Conservation (phyloP, 2,888 invertebrate genomes). For the Eupeodes latifasciatus region DNA sequence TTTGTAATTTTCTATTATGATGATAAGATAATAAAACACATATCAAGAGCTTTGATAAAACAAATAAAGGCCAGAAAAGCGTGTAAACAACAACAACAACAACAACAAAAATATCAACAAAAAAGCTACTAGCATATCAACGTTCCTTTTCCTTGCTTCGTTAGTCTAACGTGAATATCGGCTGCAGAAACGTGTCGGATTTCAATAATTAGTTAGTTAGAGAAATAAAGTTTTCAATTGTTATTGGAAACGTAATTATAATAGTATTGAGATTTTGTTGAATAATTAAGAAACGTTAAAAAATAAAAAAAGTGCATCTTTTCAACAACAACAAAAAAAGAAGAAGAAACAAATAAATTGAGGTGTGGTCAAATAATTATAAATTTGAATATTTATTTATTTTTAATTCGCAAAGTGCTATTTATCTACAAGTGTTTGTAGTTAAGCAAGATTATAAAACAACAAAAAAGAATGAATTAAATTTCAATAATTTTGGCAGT, state of each 20-base stretch:
- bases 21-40: conserved; percentile 26
- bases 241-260: conserved; percentile 14
- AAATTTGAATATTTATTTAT: neutral
- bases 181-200: conserved; percentile 26
- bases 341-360: neutral
- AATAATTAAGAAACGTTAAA: neutral
- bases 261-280: neutral
- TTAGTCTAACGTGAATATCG: conserved; percentile 30
- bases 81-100: conserved; percentile 11
- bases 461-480: no score
- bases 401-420: neutral
- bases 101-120: conserved; percentile 7
- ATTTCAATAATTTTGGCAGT: no score
- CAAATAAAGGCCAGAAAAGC: conserved; percentile 21
- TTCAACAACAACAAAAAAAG: neutral
- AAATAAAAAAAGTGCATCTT: conserved; percentile 9
- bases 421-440: neutral
- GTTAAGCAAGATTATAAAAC: neutral
- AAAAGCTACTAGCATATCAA: conserved; percentile 32
- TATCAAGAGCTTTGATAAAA: conserved; percentile 40
- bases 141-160: conserved; percentile 14
- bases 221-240: neutral
- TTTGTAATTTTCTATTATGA: conserved; percentile 18
- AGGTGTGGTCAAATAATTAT: conserved; percentile 10
- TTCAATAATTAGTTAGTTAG: neutral